Conservation (phyloP, 1,140 invertebrate species). For the Drosophila pruinosa region DNA sequence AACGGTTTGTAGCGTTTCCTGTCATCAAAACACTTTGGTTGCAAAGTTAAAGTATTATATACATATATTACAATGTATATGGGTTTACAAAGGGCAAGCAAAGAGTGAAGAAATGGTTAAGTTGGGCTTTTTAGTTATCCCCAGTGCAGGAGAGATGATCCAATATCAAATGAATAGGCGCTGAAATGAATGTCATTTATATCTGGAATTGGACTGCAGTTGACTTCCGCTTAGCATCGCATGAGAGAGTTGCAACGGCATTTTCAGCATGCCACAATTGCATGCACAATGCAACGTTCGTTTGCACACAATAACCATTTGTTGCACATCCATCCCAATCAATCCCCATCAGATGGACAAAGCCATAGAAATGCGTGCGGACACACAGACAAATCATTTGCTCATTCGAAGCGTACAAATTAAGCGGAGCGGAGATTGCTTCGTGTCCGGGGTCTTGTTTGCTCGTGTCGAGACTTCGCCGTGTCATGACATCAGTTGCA, state of each 20-base stretch:
- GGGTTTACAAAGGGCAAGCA: background rate
- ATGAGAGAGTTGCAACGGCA: slow-evolving; percentile 12
- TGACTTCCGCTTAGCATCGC: slow-evolving; percentile 64
- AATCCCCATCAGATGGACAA: slow-evolving; percentile 8
- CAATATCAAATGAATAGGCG: background rate
- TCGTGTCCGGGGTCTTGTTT: background rate
- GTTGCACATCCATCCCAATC: slow-evolving; percentile 17
- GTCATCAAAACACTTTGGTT: too few relatives aligned
- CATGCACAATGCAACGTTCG: slow-evolving; percentile 48
- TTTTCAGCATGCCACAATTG: slow-evolving; percentile 34
- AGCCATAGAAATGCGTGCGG: slow-evolving; percentile 31
- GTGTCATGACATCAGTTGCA: background rate
- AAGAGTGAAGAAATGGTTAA: background rate
- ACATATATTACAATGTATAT: too few relatives aligned
- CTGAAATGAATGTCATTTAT: slow-evolving; percentile 16
- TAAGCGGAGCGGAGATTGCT: slow-evolving; percentile 36
- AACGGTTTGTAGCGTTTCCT: background rate
- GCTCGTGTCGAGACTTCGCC: background rate
- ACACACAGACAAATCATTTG: slow-evolving; percentile 35
- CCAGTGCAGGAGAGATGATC: background rate
- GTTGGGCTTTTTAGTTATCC: background rate
- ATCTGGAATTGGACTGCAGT: slow-evolving; percentile 48
- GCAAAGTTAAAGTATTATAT: too few relatives aligned
- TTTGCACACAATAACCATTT: slow-evolving; percentile 62
- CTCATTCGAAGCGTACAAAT: slow-evolving; percentile 27